Evolutionary conservation across 2,113 vertebrate genomes (phyloP), one percentile per base, ranked within the genome.

Genomic region (Xerus inauris): DNA sequence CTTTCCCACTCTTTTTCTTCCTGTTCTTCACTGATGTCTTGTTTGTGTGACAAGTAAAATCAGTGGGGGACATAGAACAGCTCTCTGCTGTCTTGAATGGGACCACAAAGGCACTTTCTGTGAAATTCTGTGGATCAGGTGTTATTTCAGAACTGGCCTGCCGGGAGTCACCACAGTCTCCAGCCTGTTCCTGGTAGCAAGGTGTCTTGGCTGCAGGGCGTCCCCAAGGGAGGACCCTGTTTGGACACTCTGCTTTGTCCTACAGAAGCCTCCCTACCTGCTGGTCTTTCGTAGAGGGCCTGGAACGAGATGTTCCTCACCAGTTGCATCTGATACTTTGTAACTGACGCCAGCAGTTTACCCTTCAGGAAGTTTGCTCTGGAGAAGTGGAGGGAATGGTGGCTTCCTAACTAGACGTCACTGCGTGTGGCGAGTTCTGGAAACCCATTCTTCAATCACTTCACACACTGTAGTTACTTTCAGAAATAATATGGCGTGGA

Each of bases 31-130:
- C 30, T 59, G 59, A 14, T 38, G n/a, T 86, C 30, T 73, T 86
- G 42, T 86, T 85, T 85, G 35, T 71, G 42, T 95, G 57, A 69
- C n/a, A 76, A n/a, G 11, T 79, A 72, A 94, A 81, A 20, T 92
- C 49, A 86, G 38, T 40, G 30, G 69, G 14, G 38, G 3, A 26
- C 24, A 10, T 19, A n/a, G 62, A 20, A 64, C 26, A 24, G 19
- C 0, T 80, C 14, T 95, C 5, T 82, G 59, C 28, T 26, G 24
- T 75, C 35, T 11, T 69, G 49, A 49, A 6, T 42, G 81, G 67
- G 40, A 86, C 30, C n/a, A 69, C 38, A 93, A 76, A 83, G 54
- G 26, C 2, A 17, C 40, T 91, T 75, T 64, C n/a, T 91, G 69
- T 69, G 72, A 59, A 49, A 86, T 76, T 49, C 73, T 9, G 0